Conservation (phyloP, 1,140 invertebrate genomes). For the Lysiphlebus fabarum region DNA sequence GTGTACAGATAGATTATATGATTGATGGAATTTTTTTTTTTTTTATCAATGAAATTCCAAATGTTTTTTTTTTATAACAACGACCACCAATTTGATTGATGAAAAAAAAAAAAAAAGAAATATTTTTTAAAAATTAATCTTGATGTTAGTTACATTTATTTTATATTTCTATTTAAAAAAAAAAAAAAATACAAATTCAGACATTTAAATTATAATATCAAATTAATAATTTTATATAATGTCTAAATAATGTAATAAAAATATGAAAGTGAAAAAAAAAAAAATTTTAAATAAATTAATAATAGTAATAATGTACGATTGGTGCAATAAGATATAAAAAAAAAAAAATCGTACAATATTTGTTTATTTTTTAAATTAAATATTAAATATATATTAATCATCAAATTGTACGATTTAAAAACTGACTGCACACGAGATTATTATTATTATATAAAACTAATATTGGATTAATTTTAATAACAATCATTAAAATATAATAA, state of each 20-base stretch:
- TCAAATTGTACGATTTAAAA: too few relatives aligned
- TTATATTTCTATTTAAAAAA: neutral
- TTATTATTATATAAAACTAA: slow-evolving; percentile 1
- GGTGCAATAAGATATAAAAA: slow-evolving; percentile 17
- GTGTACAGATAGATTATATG: slow-evolving; percentile 50
- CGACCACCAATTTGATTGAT: neutral
- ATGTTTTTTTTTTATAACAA: neutral
- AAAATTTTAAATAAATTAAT: too few relatives aligned
- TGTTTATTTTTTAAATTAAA: slow-evolving; percentile 2
- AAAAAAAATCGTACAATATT: slow-evolving; percentile 6
- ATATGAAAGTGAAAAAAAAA: neutral
- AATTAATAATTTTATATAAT: too few relatives aligned
- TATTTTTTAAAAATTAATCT: neutral
- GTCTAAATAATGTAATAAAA: neutral
- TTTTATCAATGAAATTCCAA: too few relatives aligned
- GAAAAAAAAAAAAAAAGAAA: neutral
- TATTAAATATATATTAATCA: too few relatives aligned
- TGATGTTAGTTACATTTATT: neutral
- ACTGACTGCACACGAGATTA: too few relatives aligned
- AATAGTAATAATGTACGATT: slow-evolving; percentile 12
- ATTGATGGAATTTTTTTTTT: slow-evolving; percentile 38
- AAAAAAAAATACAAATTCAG: slow-evolving; percentile 7
- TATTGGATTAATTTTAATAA: too few relatives aligned
- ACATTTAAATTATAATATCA: slow-evolving; percentile 3
- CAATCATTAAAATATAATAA: too few relatives aligned